Evolutionary conservation across 2,888 invertebrate species (phyloP).

Genomic region (Eupithecia exiguata): DNA sequence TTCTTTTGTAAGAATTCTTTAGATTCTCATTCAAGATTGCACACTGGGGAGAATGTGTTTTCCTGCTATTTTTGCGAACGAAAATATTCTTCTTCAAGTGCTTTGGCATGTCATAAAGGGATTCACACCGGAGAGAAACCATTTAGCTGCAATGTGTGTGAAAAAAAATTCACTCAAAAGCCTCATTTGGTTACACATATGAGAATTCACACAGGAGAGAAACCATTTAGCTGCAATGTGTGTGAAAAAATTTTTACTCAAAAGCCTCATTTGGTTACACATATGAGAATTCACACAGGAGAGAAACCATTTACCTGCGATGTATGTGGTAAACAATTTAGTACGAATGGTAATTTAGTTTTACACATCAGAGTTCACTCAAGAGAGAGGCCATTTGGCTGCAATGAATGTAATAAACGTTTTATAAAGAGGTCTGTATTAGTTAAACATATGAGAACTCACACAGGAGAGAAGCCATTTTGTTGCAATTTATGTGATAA

Average conservation of each 20-base stretch:
- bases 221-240: neutral
- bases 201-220: neutral
- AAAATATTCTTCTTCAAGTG: neutral
- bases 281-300: neutral
- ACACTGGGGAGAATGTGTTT: neutral
- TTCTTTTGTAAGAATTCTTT: neutral
- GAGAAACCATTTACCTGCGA: neutral
- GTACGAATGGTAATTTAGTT: neutral
- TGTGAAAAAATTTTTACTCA: neutral
- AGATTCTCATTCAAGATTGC: neutral
- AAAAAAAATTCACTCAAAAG: neutral
- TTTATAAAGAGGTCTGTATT: too few relatives aligned
- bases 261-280: neutral
- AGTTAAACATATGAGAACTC: neutral
- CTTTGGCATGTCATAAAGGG: neutral
- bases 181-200: constrained; percentile 4
- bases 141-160: neutral
- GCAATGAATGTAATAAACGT: neutral
- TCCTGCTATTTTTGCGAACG: neutral
- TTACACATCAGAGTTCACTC: neutral
- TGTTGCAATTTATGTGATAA: neutral
- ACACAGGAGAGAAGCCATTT: neutral
- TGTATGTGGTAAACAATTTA: neutral
- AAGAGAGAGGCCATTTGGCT: neutral
- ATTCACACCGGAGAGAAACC: neutral